Conservation (phyloP, 2,888 invertebrate genomes). For the Acanthosepion esculentum region DNA sequence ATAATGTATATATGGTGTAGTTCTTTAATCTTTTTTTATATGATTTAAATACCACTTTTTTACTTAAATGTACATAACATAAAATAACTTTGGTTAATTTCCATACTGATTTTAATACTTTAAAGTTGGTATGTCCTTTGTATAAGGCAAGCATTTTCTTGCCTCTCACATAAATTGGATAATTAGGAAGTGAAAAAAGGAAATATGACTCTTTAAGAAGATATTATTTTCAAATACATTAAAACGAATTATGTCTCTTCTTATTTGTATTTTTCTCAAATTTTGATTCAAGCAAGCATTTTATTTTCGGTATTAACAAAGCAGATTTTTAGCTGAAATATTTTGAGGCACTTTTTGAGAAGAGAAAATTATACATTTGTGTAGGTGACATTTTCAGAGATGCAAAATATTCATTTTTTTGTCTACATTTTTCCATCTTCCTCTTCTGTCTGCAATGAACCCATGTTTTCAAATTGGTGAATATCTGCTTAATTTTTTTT, state of each 20-base stretch:
- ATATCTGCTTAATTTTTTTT: neutral
- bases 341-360: constrained; percentile 3
- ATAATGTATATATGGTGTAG: too few species aligned
- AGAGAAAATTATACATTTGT: constrained; percentile 4
- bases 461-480: neutral
- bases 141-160: too few species aligned
- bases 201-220: too few species aligned
- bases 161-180: too few species aligned
- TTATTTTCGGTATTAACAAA: neutral
- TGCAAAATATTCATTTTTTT: too few species aligned
- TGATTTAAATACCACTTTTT: too few species aligned
- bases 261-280: neutral
- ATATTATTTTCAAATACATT: neutral
- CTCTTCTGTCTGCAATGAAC: neutral
- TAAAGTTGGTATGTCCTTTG: too few species aligned
- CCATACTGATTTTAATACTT: too few species aligned
- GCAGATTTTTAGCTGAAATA: neutral
- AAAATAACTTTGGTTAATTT: too few species aligned
- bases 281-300: neutral
- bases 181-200: too few species aligned
- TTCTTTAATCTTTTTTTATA: too few species aligned
- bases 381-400: neutral
- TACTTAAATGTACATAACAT: too few species aligned
- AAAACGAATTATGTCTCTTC: neutral
- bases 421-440: neutral